phyloP scores from a whole-genome alignment of 2,113 vertebrate species.

The Otocyon megalotis region DNA sequence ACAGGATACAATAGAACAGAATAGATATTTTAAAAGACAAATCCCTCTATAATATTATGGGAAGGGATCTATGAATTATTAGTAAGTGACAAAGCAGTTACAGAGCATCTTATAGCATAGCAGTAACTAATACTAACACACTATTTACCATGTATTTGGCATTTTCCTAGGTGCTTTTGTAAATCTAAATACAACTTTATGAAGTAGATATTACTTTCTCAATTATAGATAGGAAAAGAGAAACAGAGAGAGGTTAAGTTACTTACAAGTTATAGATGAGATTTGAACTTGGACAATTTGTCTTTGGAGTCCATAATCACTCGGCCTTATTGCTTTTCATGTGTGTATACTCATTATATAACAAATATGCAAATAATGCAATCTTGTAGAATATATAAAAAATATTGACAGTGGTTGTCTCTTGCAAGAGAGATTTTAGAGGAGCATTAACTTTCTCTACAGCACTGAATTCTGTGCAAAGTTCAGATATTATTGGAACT shows the following conservation, averaged over 20 bases:
- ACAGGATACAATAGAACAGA: not conserved
- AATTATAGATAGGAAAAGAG: not conserved
- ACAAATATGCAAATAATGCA: not conserved
- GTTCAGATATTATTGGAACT: not conserved
- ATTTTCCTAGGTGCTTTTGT: constrained; percentile 10
- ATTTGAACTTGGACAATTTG: not conserved
- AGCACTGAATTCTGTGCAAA: not conserved
- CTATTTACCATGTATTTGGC: not conserved
- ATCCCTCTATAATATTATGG: not conserved
- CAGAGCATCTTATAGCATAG: not conserved
- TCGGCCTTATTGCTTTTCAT: not conserved
- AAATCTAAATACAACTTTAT: constrained; percentile 1
- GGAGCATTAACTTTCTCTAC: not conserved
- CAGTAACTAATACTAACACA: not conserved
- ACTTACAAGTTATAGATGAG: not conserved
- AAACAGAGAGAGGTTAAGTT: not conserved
- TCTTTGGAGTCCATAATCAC: not conserved
- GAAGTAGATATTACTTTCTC: not conserved
- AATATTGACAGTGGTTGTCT: not conserved
- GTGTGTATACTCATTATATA: not conserved
- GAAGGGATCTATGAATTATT: not conserved
- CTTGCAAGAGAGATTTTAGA: not conserved
- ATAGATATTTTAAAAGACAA: not conserved
- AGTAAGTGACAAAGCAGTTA: not conserved
- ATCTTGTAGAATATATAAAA: not conserved